Evolutionary conservation across 2,888 invertebrate genomes (phyloP), one percentile per base, ranked within the genome.

Genomic region (Strigamia maritima): DNA sequence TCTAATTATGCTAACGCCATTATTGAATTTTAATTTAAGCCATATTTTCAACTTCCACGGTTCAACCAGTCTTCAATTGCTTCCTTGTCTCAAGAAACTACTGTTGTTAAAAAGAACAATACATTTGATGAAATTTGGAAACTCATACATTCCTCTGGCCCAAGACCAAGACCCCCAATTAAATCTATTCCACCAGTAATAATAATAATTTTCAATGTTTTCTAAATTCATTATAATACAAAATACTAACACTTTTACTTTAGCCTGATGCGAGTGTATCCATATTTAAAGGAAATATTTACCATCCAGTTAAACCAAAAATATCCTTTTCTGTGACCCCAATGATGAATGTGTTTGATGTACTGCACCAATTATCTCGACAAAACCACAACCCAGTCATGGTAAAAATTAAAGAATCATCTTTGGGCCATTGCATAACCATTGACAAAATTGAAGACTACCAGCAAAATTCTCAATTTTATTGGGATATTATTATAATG

Each of bases 281-380:
- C 4, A 28, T 70, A 26, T 70, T 70, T 14, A 28, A 70, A 28
- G 70, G n/a, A 28, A 28, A 70, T 19, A 54, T 10, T n/a, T 54
- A 54, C 54, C 19, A 54, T 54, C 54, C 54, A n/a, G 22, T 70
- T 10, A 70, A 26, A 70, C 70, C 70, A 70, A 14, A 26, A 10
- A 28, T 70, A 10, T 70, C 12, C 28, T 70, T 70, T n/a, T 70
- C 70, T 16, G 70, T 70, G 28, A 28, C 70, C 24, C 70, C 70
- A 70, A 70, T 70, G 70, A 70, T 70, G 70, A 70, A 70, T 70
- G 12, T 70, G 26, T 70, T 70, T n/a, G 70, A 70, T 10, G 70
- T 14, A 14, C n/a, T 70, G 14, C 70, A 70, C n/a, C 70, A 70
- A 70, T 14, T 70, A 6, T 70, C 70, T n/a, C 70, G 70, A 24